Evolutionary conservation across 2,888 invertebrate species (phyloP), one percentile per base, ranked within the genome.

Genomic region (Enchytraeus crypticus): DNA sequence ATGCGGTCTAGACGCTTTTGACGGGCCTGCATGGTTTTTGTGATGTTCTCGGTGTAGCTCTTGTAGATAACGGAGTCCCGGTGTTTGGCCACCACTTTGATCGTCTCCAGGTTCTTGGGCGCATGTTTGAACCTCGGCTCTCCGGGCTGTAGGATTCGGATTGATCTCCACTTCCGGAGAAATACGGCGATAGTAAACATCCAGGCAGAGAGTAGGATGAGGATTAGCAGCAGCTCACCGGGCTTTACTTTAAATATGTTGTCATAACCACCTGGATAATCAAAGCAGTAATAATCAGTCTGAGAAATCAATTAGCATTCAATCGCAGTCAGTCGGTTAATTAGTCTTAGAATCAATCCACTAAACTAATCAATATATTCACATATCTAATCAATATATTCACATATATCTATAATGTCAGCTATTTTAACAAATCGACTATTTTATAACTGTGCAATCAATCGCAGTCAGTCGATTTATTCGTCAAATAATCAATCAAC

Each of bases 21-120:
- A 5, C 69, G 38, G 11, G 65, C 64, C 45, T 60, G 33, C 64
- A 69, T 67, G n/a, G 65, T 67, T 43, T 49, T 57, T 21, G 63
- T 59, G 29, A 61, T 33, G 30, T 62, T 59, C 38, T 59, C 54
- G n/a, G n/a, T n/a, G n/a, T n/a, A n/a, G n/a, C n/a, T n/a, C n/a
- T n/a, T n/a, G n/a, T n/a, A n/a, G n/a, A 77, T 77, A 38, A 77
- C 73, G 68, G 76, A 76, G 66, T 77, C 77, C 57, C 74, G 74
- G n/a, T 73, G 69, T 34, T 72, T 66, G 63, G 76, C 75, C 23
- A 77, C 76, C n/a, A 77, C 71, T 47, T 69, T 66, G 47, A 77
- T 72, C 29, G 69, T 74, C 33, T 76, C 73, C 38, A 77, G 65
- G 66, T 76, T 76, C 64, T 77, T 76, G 5, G 76, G 77, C 30